Base-by-base conservation (phyloP, 2,113 vertebrate species). In the Scomber colias region DNA sequence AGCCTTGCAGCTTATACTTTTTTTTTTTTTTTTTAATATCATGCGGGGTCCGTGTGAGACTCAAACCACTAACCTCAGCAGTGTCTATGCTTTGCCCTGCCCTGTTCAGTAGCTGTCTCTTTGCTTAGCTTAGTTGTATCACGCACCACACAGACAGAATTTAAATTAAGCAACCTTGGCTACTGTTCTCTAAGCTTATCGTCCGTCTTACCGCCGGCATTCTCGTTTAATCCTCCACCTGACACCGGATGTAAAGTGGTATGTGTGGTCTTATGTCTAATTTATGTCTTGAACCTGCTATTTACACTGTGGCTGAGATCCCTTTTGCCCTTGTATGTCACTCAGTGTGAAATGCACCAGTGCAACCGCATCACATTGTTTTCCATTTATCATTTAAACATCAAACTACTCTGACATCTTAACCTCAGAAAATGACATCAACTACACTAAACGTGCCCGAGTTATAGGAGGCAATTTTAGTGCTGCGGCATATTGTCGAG, bases 121-220 rank as follows among this genome's bases (percentile, higher is more conserved):
- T 56, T 64, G 71, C 78, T 75, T 63, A 48, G 56, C 48, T 81
- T 35, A 24, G 54, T 48, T 4, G 48, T 55, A 35, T 51, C n/a
- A 31, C 4, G 5, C 30, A 48, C 14, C 30, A 57, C 70, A 60
- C 50, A 8, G 60, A 54, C 73, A 74, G 64, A 77, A 79, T 74
- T 50, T 68, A 49, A 71, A 87, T 82, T 4, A 75, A 79, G 71
- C 31, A 63, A 70, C 62, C 69, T 53, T 8, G 69, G 73, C 66
- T 71, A 11, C 69, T 30, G 60, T 51, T 75, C 73, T 63, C 14
- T 54, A 27, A 40, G 49, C 70, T 77, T 56, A 71, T 54, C 11
- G 11, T 53, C 21, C 71, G 51, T 57, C 60, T 82, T 30, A 10
- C 31, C 54, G 53, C 30, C 21, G 65, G 53, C 19, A 2, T n/a